A percentile compares a stretch with the other conserved stretches of the same genome.
These are phyloP conservation scores for Porites australiensis DNA, from an alignment of 64 coral and sea anemone genomes.

Conservation along the genomic window DNA sequence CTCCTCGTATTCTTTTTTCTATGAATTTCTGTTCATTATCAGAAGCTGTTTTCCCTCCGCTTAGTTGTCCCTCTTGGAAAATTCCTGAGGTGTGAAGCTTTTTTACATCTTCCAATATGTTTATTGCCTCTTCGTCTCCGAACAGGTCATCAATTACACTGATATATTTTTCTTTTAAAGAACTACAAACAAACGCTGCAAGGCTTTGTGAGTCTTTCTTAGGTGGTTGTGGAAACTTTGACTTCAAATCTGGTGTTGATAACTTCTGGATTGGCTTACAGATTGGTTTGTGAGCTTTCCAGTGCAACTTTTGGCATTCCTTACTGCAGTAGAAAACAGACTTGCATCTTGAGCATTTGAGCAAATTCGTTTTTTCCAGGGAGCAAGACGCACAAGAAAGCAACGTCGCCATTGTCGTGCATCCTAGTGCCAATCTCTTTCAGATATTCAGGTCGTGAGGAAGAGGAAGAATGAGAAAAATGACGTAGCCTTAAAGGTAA, in stretches of 20 bases:
- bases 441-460: not conserved
- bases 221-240: slow-evolving; percentile 54
- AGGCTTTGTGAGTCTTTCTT: slow-evolving; percentile 52
- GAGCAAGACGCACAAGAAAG: slow-evolving; percentile 68
- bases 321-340: slow-evolving; percentile 75
- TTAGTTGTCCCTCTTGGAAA: slow-evolving; percentile 83
- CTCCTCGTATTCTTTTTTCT: slow-evolving; percentile 79
- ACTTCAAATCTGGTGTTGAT: not conserved
- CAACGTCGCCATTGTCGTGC: slow-evolving; percentile 1
- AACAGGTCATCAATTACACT: slow-evolving; percentile 79
- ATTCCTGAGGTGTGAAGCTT: slow-evolving; percentile 56
- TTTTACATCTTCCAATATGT: slow-evolving; percentile 71
- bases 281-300: slow-evolving; percentile 79
- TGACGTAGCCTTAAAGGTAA: slow-evolving; percentile 82
- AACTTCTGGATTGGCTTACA: slow-evolving; percentile 10
- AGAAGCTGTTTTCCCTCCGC: slow-evolving; percentile 78
- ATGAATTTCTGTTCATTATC: slow-evolving; percentile 68
- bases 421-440: not conserved
- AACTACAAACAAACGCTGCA: slow-evolving; percentile 62
- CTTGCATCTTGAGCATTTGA: slow-evolving; percentile 83
- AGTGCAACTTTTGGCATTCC: slow-evolving; percentile 82
- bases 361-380: slow-evolving; percentile 37
- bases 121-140: slow-evolving; percentile 17
- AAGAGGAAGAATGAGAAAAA: slow-evolving; percentile 52
- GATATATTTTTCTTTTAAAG: slow-evolving; percentile 54